phyloP scores from a whole-genome alignment of 1,140 invertebrate species.

The Cydia strobilella region DNA sequence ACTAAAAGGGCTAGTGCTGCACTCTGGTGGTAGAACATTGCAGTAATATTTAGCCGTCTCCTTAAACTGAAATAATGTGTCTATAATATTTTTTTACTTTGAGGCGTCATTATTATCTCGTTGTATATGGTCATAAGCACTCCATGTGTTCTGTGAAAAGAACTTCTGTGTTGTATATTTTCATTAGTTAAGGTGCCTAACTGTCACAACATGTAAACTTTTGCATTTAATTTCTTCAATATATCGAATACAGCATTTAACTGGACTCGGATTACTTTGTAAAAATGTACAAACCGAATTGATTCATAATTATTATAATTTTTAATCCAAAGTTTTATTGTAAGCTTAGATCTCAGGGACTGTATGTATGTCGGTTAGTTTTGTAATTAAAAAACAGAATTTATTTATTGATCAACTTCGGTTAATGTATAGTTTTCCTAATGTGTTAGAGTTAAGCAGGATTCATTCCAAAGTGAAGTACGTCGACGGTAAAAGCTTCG shows the following conservation, averaged over 20 bases:
- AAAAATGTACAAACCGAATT: slow-evolving; percentile 75
- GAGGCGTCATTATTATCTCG: no score
- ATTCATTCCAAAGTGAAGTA: slow-evolving; percentile 72
- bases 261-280: slow-evolving; percentile 60
- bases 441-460: slow-evolving; percentile 60
- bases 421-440: slow-evolving; percentile 68
- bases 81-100: no score
- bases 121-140: neutral
- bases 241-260: slow-evolving; percentile 59
- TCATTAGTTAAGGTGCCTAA: slow-evolving; percentile 57
- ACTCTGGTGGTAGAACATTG: no score
- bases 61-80: no score
- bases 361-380: slow-evolving; percentile 60
- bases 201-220: slow-evolving; percentile 59
- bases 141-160: neutral
- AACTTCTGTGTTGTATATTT: slow-evolving; percentile 51
- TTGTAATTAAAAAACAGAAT: slow-evolving; percentile 70
- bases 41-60: no score
- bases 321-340: slow-evolving; percentile 77
- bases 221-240: slow-evolving; percentile 61
- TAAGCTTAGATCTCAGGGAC: slow-evolving; percentile 78
- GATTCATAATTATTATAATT: slow-evolving; percentile 74
- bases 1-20: no score
- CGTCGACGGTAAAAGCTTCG: slow-evolving; percentile 30
- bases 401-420: slow-evolving; percentile 73